Evolutionary conservation across 2,888 invertebrate species (phyloP), one percentile per base, ranked within the genome.

Genomic region (Mesopsocus fuscifrons): DNA sequence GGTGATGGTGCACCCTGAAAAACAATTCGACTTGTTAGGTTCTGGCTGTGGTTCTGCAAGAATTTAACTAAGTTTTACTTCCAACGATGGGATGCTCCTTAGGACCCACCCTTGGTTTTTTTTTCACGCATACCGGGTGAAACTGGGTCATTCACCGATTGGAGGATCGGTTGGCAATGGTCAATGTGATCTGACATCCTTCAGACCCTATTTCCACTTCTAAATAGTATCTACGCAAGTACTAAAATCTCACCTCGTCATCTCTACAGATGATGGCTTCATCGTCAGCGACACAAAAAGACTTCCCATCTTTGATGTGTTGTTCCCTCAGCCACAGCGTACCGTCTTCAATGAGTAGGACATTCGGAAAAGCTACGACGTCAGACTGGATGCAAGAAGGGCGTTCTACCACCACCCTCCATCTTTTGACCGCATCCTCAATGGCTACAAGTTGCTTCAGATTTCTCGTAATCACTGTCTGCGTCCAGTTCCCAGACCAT

Each of bases 1-100:
- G n/a, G n/a, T n/a, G n/a, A n/a, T n/a, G n/a, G n/a, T n/a, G 38
- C 38, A 38, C 8, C 26, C 26, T 26, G 26, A 26, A 26, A 26
- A 26, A n/a, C n/a, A n/a, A n/a, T n/a, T n/a, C n/a, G n/a, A n/a
- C n/a, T n/a, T n/a, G n/a, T n/a, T n/a, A n/a, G n/a, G n/a, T n/a
- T n/a, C n/a, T n/a, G n/a, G n/a, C n/a, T n/a, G n/a, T n/a, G n/a
- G n/a, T n/a, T n/a, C n/a, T n/a, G n/a, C n/a, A n/a, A n/a, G n/a
- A n/a, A n/a, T n/a, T n/a, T n/a, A n/a, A n/a, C n/a, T n/a, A n/a
- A n/a, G n/a, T n/a, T n/a, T n/a, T n/a, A n/a, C n/a, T n/a, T n/a
- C n/a, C n/a, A n/a, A n/a, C n/a, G n/a, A n/a, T n/a, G n/a, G n/a
- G n/a, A n/a, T n/a, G n/a, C n/a, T n/a, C n/a, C n/a, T n/a, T n/a